A percentile compares a stretch with the other conserved stretches of the same genome.
These are phyloP conservation scores for Mylabris phalerata DNA, from an alignment of 1,140 invertebrate genomes.

Conservation along the genomic window DNA sequence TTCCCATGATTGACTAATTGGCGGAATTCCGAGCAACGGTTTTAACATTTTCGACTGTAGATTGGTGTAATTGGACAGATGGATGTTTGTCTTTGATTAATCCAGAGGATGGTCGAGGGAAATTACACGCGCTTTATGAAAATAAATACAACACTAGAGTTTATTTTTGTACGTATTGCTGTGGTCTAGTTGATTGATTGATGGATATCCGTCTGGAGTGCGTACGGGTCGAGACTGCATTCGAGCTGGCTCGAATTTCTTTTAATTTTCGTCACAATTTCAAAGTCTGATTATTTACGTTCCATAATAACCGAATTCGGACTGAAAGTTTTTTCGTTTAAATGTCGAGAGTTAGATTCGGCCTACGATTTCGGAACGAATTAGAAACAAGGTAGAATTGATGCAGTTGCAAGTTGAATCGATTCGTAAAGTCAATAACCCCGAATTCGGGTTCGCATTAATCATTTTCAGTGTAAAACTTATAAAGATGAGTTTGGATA, in stretches of 20 bases:
- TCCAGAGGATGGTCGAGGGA: not conserved
- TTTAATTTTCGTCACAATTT: too few species aligned
- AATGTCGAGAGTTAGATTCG: too few species aligned
- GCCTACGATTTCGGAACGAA: too few species aligned
- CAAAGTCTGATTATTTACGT: slow-evolving; percentile 21
- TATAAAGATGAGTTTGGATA: too few species aligned
- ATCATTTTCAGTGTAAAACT: not conserved
- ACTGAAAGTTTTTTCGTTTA: too few species aligned
- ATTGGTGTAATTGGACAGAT: slow-evolving; percentile 7
- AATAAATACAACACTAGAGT: not conserved
- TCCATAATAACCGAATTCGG: slow-evolving; percentile 7
- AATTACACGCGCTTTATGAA: not conserved
- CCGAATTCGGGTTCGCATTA: slow-evolving; percentile 13
- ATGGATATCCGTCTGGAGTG: slow-evolving; percentile 8
- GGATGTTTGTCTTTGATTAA: slow-evolving; percentile 8
- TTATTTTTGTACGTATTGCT: slow-evolving; percentile 14
- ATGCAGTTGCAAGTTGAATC: slow-evolving; percentile 16
- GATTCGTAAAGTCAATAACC: slow-evolving; percentile 20
- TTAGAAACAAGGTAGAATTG: not conserved
- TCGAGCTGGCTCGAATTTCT: too few species aligned
- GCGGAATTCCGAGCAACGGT: slow-evolving; percentile 25
- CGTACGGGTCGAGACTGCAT: slow-evolving; percentile 3
- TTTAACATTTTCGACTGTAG: slow-evolving; percentile 21
- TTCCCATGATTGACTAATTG: not conserved
- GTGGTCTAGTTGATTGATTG: slow-evolving; percentile 6